A percentile compares a stretch with the other conserved stretches of the same genome.
phyloP scores from a whole-genome alignment of 2,797 vertebrate species.

The Propithecus deckenii region DNA sequence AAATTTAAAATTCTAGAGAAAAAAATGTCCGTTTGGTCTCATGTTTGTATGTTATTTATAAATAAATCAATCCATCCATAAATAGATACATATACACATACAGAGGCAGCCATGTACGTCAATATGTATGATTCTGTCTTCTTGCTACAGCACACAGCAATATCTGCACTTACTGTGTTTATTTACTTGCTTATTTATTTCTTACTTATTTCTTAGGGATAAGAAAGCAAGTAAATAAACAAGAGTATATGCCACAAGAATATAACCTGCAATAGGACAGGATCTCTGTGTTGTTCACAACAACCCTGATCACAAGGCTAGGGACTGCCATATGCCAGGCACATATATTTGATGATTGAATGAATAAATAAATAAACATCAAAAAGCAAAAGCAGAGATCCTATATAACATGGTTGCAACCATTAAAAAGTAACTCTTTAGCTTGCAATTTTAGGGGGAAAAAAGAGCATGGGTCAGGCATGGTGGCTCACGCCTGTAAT shows the following conservation, averaged over 20 bases:
- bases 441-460: neutral
- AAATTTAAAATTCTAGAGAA: neutral
- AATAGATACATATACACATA: neutral
- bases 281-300: neutral
- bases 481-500: too few species aligned
- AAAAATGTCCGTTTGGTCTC: neutral
- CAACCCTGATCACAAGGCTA: neutral
- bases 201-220: neutral
- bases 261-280: neutral
- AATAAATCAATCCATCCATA: neutral
- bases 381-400: neutral
- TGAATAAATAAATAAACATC: neutral
- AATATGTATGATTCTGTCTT: neutral
- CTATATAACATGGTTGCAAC: neutral
- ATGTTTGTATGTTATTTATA: neutral
- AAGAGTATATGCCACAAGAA: neutral
- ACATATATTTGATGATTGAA: neutral
- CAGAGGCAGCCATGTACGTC: neutral
- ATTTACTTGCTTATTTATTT: neutral
- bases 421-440: neutral
- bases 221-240: neutral
- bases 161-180: neutral
- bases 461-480: rapidly evolving
- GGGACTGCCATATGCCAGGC: neutral
- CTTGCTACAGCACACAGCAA: neutral